These are phyloP conservation scores for Chaenodraco wilsoni DNA, from an alignment of 2,797 vertebrate species.

Conservation along the genomic window DNA sequence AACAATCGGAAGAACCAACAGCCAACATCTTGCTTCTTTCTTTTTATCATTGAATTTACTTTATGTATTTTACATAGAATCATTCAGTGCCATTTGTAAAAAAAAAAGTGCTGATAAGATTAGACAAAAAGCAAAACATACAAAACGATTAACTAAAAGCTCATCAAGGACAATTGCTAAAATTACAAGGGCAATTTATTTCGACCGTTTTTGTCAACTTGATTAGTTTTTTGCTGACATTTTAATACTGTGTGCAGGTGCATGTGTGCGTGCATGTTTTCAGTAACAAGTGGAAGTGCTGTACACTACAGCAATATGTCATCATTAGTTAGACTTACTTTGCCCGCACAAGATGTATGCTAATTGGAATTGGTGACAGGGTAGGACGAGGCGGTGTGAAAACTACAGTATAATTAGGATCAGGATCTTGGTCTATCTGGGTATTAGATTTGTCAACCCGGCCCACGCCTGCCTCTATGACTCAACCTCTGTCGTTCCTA, in stretches of 20 bases:
- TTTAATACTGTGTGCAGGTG: not conserved
- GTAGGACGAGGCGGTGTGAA: constrained; percentile 32
- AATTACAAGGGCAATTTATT: no score
- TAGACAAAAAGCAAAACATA: no score
- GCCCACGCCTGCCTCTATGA: constrained; percentile 5
- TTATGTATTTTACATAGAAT: not conserved
- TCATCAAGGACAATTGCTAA: not conserved
- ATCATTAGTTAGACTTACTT: constrained; percentile 2
- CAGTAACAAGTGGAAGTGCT: not conserved
- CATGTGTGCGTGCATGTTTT: not conserved
- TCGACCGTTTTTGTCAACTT: no score
- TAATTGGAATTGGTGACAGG: constrained; percentile 44
- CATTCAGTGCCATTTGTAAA: not conserved
- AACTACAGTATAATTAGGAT: constrained; percentile 50
- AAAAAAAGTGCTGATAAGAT: not conserved
- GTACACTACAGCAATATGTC: not conserved
- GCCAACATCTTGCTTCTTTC: not conserved
- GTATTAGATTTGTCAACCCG: constrained; percentile 27
- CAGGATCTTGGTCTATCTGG: constrained; percentile 30
- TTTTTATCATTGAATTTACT: not conserved
- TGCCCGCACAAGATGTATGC: constrained; percentile 36
- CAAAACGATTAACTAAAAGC: not conserved
- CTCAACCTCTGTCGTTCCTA: constrained; percentile 7
- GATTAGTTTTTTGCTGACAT: no score
- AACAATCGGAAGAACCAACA: not conserved